Percentiles rank a stretch among this genome's conserved stretches.
phyloP scores from a whole-genome alignment of 2,113 vertebrate genomes.

The Irena cyanogastra region DNA sequence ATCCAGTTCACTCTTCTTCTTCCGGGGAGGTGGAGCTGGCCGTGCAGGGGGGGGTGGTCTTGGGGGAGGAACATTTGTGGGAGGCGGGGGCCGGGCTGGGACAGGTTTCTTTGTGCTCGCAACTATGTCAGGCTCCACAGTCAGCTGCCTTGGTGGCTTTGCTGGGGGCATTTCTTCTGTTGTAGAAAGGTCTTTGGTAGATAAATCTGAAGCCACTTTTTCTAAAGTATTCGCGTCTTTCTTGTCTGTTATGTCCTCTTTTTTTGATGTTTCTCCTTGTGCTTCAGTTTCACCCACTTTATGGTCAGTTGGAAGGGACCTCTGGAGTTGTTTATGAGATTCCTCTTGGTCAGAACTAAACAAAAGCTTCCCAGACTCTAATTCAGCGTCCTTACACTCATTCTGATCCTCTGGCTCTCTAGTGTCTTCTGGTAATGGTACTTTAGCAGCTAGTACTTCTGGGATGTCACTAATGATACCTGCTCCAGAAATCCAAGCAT shows the following conservation, averaged over 20 bases:
- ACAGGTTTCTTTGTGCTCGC: slow-evolving; percentile 95
- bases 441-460: slow-evolving; percentile 57
- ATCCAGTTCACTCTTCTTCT: slow-evolving; percentile 82
- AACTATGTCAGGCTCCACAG: slow-evolving; percentile 92
- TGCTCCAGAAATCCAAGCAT: slow-evolving; percentile 46
- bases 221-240: slow-evolving; percentile 75
- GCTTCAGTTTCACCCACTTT: slow-evolving; percentile 34
- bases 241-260: slow-evolving; percentile 48
- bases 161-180: slow-evolving; percentile 75
- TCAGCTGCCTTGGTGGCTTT: slow-evolving; percentile 89
- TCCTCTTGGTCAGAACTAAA: slow-evolving; percentile 52
- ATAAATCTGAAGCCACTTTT: slow-evolving; percentile 61
- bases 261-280: background rate
- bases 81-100: slow-evolving; percentile 87
- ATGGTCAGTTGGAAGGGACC: too few relatives aligned
- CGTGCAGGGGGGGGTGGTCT: slow-evolving; percentile 89
- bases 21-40: slow-evolving; percentile 82
- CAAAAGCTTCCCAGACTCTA: slow-evolving; percentile 27
- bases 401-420: background rate
- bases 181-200: slow-evolving; percentile 68
- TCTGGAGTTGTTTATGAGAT: background rate
- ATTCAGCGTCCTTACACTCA: slow-evolving; percentile 24
- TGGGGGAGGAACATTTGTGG: slow-evolving; percentile 82
- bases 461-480: slow-evolving; percentile 59
- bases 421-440: slow-evolving; percentile 35